A percentile compares a stretch with the other conserved stretches of the same genome.
phyloP scores from a whole-genome alignment of 2,113 vertebrate genomes.

The Ophthalmolycus amberensis region DNA sequence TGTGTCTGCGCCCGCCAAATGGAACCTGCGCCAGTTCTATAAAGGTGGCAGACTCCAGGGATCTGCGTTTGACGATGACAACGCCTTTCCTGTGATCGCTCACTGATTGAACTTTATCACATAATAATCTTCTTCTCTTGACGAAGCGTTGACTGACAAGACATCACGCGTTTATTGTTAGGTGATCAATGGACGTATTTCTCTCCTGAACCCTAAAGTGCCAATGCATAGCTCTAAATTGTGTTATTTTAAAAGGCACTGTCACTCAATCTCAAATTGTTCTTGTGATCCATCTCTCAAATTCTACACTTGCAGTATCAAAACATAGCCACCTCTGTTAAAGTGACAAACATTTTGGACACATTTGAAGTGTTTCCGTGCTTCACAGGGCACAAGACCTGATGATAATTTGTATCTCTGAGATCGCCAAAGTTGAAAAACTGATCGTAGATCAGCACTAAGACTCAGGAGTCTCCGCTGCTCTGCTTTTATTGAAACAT shows the following conservation, averaged over 20 bases:
- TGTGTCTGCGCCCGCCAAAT: conserved; percentile 77
- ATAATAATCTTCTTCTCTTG: accelerated
- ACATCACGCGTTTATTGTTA: not conserved
- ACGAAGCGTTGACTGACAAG: not conserved
- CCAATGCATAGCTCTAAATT: not conserved
- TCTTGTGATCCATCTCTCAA: not conserved
- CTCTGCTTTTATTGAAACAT: not conserved
- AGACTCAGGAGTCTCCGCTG: not conserved
- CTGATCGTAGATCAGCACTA: not conserved
- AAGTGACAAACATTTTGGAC: not conserved
- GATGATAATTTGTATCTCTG: not conserved
- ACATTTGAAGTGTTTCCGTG: not conserved
- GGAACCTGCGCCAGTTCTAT: conserved; percentile 16
- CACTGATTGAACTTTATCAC: not conserved
- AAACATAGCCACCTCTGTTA: not conserved
- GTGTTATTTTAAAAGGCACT: not conserved
- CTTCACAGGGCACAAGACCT: not conserved
- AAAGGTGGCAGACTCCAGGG: not conserved
- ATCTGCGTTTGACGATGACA: not conserved
- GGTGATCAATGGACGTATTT: not conserved
- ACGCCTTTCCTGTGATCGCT: conserved; percentile 49
- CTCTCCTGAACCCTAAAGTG: not conserved
- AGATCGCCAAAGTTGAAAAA: not conserved
- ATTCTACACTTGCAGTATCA: not conserved
- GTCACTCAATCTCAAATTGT: not conserved